Evolutionary conservation across 2,113 vertebrate species (phyloP).

Genomic region (Stegostoma tigrinum): DNA sequence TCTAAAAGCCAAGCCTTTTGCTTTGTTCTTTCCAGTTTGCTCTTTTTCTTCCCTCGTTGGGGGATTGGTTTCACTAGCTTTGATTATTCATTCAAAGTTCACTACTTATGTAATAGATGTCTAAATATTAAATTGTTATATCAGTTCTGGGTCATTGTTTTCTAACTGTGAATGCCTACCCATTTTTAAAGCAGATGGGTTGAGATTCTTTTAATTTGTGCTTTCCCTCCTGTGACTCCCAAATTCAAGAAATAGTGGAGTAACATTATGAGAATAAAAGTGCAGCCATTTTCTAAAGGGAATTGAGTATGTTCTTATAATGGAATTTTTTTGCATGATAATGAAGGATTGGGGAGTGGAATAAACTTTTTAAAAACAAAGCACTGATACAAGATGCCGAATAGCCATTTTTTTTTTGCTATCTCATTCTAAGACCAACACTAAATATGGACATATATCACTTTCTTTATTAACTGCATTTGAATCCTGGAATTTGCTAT

Average conservation of each 20-base stretch:
- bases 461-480: neutral
- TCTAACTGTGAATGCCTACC: neutral
- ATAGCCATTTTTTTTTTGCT: neutral
- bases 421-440: neutral
- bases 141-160: neutral
- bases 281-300: neutral
- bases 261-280: neutral
- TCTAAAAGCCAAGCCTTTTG: neutral
- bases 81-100: neutral
- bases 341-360: neutral
- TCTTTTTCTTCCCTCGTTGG: neutral
- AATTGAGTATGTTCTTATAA: neutral
- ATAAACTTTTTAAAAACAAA: neutral
- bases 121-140: neutral
- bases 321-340: neutral
- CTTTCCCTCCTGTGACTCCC: neutral
- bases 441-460: neutral
- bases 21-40: neutral
- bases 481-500: neutral
- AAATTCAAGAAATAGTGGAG: neutral
- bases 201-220: neutral
- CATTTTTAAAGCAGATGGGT: neutral
- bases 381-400: neutral
- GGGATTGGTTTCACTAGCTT: neutral
- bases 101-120: neutral